Conservation (phyloP, 2,113 vertebrate species). For the Chrysochloris asiatica region DNA sequence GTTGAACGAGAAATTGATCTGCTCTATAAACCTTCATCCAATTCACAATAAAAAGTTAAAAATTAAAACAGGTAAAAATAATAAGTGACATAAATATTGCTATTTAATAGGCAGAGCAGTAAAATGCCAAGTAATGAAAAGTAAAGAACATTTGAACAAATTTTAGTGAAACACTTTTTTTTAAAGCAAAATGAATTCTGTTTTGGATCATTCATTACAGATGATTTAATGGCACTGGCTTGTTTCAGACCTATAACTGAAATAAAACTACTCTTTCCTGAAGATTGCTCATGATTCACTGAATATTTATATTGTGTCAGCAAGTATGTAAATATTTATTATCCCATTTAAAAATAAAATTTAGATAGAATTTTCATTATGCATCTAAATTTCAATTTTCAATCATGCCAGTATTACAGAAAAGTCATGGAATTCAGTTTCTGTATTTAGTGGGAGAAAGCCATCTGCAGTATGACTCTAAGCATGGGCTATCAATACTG, state of each 20-base stretch:
- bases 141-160: neutral
- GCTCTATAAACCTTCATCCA: no score
- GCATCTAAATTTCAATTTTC: no score
- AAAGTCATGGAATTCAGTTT: conserved; percentile 37
- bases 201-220: no score
- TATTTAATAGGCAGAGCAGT: conserved; percentile 2
- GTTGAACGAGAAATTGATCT: no score
- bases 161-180: neutral
- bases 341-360: conserved; percentile 31
- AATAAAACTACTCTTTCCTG: neutral
- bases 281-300: no score
- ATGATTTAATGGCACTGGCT: neutral
- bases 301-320: no score
- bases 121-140: conserved; percentile 10
- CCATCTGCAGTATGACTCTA: neutral
- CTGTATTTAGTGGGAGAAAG: neutral
- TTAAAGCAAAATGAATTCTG: neutral
- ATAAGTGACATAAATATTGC: neutral
- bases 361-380: conserved; percentile 34
- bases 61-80: neutral
- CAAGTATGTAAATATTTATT: conserved; percentile 46
- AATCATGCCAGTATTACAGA: neutral
- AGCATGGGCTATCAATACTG: neutral
- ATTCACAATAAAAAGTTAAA: neutral
- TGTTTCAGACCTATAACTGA: conserved; percentile 23